phyloP scores from a whole-genome alignment of 2,888 invertebrate genomes.

The Hydropsyche betteni region DNA sequence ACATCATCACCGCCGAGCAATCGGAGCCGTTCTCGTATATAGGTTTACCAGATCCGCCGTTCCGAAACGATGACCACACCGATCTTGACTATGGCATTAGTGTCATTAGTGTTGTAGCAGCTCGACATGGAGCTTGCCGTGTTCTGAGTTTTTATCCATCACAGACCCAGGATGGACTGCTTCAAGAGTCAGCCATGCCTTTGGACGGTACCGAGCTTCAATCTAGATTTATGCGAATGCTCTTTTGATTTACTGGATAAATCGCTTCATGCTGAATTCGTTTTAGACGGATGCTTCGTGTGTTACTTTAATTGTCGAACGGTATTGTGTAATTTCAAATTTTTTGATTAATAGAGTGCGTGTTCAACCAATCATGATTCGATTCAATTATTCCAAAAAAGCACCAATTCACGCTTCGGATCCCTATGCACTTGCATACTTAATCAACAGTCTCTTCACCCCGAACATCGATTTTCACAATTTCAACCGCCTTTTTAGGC shows the following conservation, averaged over 20 bases:
- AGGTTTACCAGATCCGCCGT: constrained; percentile 32
- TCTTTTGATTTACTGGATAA: too few species aligned
- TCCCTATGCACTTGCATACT: too few species aligned
- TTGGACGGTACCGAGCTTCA: neutral
- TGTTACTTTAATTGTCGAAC: too few species aligned
- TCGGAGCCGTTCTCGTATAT: constrained; percentile 25
- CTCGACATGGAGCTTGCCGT: constrained; percentile 4
- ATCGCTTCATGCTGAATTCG: too few species aligned
- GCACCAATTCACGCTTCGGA: too few species aligned
- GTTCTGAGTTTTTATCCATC: neutral
- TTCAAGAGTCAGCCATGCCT: neutral
- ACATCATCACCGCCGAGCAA: constrained; percentile 15
- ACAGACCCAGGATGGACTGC: constrained; percentile 7
- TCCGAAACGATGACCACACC: constrained; percentile 28
- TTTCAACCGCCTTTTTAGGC: neutral
- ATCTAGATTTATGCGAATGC: neutral
- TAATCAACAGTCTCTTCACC: too few species aligned
- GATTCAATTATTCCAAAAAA: too few species aligned
- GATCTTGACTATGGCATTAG: constrained; percentile 4
- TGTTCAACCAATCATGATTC: too few species aligned
- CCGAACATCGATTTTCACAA: too few species aligned
- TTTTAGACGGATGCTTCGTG: too few species aligned
- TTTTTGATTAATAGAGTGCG: too few species aligned
- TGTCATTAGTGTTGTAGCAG: constrained; percentile 25
- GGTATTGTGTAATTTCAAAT: too few species aligned